A percentile compares a stretch with the other conserved stretches of the same genome.
phyloP scores from a whole-genome alignment of 2,888 invertebrate genomes.

The Lochmaea crataegi region DNA sequence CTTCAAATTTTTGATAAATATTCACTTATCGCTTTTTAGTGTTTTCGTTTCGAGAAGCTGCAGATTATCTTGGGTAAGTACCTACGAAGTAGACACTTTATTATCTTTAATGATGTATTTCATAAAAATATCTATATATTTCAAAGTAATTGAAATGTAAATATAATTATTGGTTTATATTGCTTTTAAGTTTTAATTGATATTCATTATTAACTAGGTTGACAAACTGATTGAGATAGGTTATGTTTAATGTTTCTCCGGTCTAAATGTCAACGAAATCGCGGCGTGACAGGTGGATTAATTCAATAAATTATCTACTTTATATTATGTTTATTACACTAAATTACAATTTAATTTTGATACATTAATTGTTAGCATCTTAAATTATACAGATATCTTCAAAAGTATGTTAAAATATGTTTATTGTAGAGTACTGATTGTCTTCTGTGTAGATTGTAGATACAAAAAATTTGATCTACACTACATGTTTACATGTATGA shows the following conservation, averaged over 20 bases:
- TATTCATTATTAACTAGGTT: slow-evolving; percentile 25
- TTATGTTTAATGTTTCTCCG: slow-evolving; percentile 45
- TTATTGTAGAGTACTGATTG: too few relatives aligned
- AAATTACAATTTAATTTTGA: too few relatives aligned
- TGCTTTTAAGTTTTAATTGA: slow-evolving; percentile 16
- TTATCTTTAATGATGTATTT: slow-evolving; percentile 3
- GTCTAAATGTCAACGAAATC: slow-evolving; percentile 37
- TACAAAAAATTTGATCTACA: too few relatives aligned
- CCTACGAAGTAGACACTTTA: neutral
- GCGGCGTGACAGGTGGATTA: slow-evolving; percentile 8
- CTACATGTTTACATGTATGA: too few relatives aligned
- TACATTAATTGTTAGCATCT: too few relatives aligned
- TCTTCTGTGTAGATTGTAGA: too few relatives aligned
- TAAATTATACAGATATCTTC: too few relatives aligned
- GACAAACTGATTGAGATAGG: slow-evolving; percentile 44
- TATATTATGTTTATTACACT: neutral
- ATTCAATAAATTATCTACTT: slow-evolving; percentile 2
- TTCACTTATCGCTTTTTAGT: slow-evolving; percentile 10
- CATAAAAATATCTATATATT: neutral
- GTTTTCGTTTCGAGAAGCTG: slow-evolving; percentile 15
- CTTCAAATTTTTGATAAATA: slow-evolving; percentile 19
- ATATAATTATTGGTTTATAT: neutral
- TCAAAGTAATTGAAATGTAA: slow-evolving; percentile 11
- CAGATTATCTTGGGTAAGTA: slow-evolving; percentile 22
- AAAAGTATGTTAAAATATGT: too few relatives aligned